Evolutionary conservation across 2,888 invertebrate genomes (phyloP).

Genomic region (Agrochola macilenta): DNA sequence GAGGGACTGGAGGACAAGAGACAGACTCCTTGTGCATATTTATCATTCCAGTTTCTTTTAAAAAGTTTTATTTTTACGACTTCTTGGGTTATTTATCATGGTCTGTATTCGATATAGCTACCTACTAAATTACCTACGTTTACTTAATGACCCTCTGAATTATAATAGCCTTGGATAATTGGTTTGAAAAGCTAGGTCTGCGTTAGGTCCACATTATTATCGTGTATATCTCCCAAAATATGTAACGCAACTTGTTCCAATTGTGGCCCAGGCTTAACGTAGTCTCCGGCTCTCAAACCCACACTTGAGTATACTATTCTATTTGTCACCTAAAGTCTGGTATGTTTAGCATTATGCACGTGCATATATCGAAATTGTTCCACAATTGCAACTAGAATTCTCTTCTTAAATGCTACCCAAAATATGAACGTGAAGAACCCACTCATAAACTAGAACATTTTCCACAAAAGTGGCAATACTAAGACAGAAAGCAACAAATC

Average conservation of each 20-base stretch:
- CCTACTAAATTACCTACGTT: not conserved
- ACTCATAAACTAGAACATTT: not conserved
- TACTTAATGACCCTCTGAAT: not conserved
- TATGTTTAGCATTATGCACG: not conserved
- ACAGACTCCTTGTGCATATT: slow-evolving; percentile 40
- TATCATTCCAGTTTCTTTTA: slow-evolving; percentile 37
- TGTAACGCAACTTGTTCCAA: not conserved
- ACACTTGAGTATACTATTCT: too few relatives aligned
- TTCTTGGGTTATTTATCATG: slow-evolving; percentile 27
- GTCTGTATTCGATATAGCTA: not conserved
- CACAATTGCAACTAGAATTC: slow-evolving; percentile 1
- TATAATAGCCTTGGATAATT: too few relatives aligned
- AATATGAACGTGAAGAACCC: not conserved
- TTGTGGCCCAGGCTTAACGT: not conserved
- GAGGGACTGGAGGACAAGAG: slow-evolving; percentile 33
- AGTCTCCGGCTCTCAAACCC: too few relatives aligned
- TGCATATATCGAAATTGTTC: not conserved
- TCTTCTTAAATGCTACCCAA: not conserved
- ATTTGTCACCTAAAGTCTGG: not conserved
- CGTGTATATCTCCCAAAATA: not conserved
- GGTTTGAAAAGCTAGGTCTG: not conserved
- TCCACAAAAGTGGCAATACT: not conserved
- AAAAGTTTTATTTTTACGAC: slow-evolving; percentile 14
- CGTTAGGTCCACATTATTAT: not conserved
- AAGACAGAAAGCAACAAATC: not conserved